These are phyloP conservation scores for Pilophorus perplexus DNA, from an alignment of 2,888 invertebrate genomes.

Conservation along the genomic window DNA sequence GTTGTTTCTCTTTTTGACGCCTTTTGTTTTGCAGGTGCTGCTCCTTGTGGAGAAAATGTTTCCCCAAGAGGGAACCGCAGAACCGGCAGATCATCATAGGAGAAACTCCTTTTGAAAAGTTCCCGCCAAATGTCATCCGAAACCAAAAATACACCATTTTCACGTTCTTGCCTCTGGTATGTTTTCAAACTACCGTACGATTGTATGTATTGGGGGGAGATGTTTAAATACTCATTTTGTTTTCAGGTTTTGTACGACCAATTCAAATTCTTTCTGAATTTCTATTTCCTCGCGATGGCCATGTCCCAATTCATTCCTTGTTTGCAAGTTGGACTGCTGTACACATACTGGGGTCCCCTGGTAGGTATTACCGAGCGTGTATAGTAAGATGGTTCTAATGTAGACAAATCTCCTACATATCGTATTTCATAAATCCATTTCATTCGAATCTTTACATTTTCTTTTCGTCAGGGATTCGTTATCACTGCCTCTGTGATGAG, in stretches of 20 bases:
- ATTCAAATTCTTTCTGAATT: slow-evolving; percentile 97
- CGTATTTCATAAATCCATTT: too few relatives aligned
- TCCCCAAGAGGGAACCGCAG: slow-evolving; percentile 69
- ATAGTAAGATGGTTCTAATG: too few relatives aligned
- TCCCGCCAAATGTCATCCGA: slow-evolving; percentile 91
- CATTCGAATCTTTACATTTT: not conserved
- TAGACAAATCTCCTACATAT: too few relatives aligned
- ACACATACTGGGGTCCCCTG: slow-evolving; percentile 99
- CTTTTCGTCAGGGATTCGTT: slow-evolving; percentile 69
- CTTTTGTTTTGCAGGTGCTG: slow-evolving; percentile 34
- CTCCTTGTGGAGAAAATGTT: slow-evolving; percentile 67
- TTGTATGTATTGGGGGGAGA: too few relatives aligned
- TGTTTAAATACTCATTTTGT: too few relatives aligned
- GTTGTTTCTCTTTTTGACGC: not conserved
- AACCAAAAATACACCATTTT: slow-evolving; percentile 97
- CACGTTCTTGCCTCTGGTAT: slow-evolving; percentile 76
- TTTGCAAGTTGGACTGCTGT: slow-evolving; percentile 92
- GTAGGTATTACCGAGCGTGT: slow-evolving; percentile 10
- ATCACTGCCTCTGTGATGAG: slow-evolving; percentile 91
- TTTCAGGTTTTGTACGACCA: slow-evolving; percentile 87
- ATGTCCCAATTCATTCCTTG: slow-evolving; percentile 96
- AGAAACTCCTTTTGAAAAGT: slow-evolving; percentile 73
- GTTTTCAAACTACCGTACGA: too few relatives aligned
- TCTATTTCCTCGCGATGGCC: slow-evolving; percentile 98
- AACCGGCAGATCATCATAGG: slow-evolving; percentile 77